Evolutionary conservation across 53 echinoderm and acorn worm genomes (phyloP), one percentile per base, ranked within the genome.

Genomic region (Echinarachnius parma): DNA sequence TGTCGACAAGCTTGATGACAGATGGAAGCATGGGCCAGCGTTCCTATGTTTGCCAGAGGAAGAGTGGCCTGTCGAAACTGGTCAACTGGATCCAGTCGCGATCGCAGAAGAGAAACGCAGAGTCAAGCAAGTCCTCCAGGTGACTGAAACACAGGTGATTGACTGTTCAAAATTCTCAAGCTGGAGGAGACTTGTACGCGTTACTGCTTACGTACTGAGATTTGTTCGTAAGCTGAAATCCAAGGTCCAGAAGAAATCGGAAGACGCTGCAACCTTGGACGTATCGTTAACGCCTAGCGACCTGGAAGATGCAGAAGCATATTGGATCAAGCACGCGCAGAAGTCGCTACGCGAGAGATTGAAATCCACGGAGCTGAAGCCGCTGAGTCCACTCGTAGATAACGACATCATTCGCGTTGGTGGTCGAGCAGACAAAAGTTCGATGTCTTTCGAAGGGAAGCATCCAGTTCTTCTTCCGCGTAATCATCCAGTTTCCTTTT

Each of bases 381-480:
- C 83, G n/a, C 67, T 88, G 2, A 75, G 83, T 34, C 79, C 88
- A n/a, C 79, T 59, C 64, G 31, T 79, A 5, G 71, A 81, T 2
- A 29, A 83, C 10, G 78, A 59, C 15, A 63, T 82, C 11, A 87
- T 83, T 49, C 9, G 66, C 20, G 88, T 83, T 14, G 88, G 83
- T 23, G 83, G 88, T 11, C 46, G 88, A 75, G 25, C 30, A 10
- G 42, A 45, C 34, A 44, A 20, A 16, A 30, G 62, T 21, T 10
- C 31, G 29, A 62, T 81, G 62, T 60, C 80, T 16, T 87, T 77
- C 39, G 77, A 77, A 0, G 53, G 16, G 21, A 32, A 26, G 25
- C 89, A 80, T 28, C 89, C 89, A 37, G 69, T 62, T 3, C 84
- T 89, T 9, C 81, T 89, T 2, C 84, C 78, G 0, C 29, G 70